Evolutionary conservation across 2,888 invertebrate genomes (phyloP), one percentile per base, ranked within the genome.

Genomic region (Acleris literana): DNA sequence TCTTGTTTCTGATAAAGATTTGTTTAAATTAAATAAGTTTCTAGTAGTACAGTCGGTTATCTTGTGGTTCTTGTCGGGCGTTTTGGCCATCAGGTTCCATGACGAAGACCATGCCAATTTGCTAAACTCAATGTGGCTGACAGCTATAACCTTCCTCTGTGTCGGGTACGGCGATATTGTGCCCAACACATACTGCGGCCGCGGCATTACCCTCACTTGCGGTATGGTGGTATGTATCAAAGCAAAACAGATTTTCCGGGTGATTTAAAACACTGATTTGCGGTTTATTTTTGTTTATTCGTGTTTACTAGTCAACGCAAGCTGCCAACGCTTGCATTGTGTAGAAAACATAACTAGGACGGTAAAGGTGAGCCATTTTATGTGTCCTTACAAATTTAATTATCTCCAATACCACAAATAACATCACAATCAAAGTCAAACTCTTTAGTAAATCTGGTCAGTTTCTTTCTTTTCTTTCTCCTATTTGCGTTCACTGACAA

Each of bases 91-190:
- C 94, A 99, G 99, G 95, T 98, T 98, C 94, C 98, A 99, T 93
- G 99, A 99, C 93, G 97, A 97, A 93, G 98, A 98, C 93, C 99
- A 99, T 94, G 98, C 98, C 88, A 99, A 99, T 95, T 96, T 99
- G 90, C 95, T 98, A 93, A 99, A 99, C 94, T 97, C 99, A 88
- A 98, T 99, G 98, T 99, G 99, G 99, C 96, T 99, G 94, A 99
- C 99, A 87, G 99, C 99, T 92, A 99, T 99, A 92, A 99, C 99
- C 83, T 99, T 99, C 95, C 96, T 99, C 87, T 99, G 99, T 94
- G 99, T 99, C 84, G 99, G 99, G 88, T 99, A 99, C 93, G 99
- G 99, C 80, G 99, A 99, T 94, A 98, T 99, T 86, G 99, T 99
- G 85, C 99, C 99, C 88, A 99, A 99, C 94, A 99, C 99, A 76